Conservation (phyloP, 2,113 vertebrate species). For the Riparia riparia region DNA sequence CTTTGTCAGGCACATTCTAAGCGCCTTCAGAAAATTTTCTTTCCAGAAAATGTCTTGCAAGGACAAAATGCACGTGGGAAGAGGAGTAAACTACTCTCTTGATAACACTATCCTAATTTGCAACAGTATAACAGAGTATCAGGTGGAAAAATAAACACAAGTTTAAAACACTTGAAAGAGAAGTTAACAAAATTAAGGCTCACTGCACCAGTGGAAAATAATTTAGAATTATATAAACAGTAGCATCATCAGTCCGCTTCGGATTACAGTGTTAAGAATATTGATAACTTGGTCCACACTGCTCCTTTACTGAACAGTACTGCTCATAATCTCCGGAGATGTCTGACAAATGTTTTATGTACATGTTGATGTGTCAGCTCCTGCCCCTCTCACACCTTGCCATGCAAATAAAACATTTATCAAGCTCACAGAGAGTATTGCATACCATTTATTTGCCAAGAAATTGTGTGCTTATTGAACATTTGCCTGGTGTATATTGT, state of each 20-base stretch:
- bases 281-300: background rate
- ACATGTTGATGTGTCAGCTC: background rate
- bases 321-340: background rate
- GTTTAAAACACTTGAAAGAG: background rate
- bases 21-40: background rate
- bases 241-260: rapidly evolving
- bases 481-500: background rate
- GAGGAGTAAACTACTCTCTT: background rate
- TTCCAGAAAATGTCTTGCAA: background rate
- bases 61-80: background rate
- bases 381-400: background rate
- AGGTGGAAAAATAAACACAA: background rate
- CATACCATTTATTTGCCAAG: background rate
- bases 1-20: background rate
- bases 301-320: background rate
- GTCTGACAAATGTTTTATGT: background rate
- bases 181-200: background rate
- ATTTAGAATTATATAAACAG: background rate
- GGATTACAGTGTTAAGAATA: background rate
- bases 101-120: background rate
- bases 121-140: background rate
- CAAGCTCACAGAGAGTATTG: background rate
- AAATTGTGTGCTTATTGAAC: background rate
- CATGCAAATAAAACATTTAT: background rate
- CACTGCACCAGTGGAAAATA: background rate